Base-by-base conservation (phyloP, 2,113 vertebrate species). In the Aplodontia rufa region DNA sequence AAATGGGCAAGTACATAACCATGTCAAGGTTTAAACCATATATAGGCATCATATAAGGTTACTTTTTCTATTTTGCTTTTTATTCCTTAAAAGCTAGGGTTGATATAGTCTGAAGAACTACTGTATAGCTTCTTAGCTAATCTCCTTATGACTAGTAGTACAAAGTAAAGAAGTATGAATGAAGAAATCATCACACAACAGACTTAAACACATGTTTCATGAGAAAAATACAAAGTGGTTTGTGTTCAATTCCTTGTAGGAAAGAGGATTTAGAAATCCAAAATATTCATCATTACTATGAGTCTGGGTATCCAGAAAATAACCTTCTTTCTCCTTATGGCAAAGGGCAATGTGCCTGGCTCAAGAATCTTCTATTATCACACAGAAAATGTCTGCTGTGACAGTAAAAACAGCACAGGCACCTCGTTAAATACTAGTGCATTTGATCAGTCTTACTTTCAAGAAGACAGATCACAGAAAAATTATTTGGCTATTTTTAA, bases 401-500 rank as follows among this genome's bases (percentile, higher is more conserved):
- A 96, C 58, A 91, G 40, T 64, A 75, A 86, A 83, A 90, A 83
- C 74, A 89, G 69, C 72, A 42, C 42, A 91, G 62, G 40, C 92
- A 85, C 55, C 76, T 90, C 62, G 68, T 76, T 92, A 87, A 91
- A 93, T 55, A 85, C 40, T 62, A 87, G 17, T 20, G 28, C 62
- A 84, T 89, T 74, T 3, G 16, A 79, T 37, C 42, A 85, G 64
- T 58, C 72, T 93, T 76, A 66, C 79, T 93, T 93, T 95, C 68
- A 96, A 92, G 42, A 82, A 79, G 86, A 91, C 79, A 96, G 86
- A 95, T 96, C 78, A 92, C 93, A 96, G 85, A 92, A 96, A 85
- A 94, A 96, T 78, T 94, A 91, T 90, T 91, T 90, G 58, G 64
- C 90, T 91, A 96, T 94, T 95, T 97, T 97, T 91, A 98, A 97